A percentile compares a stretch with the other conserved stretches of the same genome.
These are phyloP conservation scores for Zhuqinia jingwanae DNA, from an alignment of 2,888 invertebrate genomes.

Conservation along the genomic window DNA sequence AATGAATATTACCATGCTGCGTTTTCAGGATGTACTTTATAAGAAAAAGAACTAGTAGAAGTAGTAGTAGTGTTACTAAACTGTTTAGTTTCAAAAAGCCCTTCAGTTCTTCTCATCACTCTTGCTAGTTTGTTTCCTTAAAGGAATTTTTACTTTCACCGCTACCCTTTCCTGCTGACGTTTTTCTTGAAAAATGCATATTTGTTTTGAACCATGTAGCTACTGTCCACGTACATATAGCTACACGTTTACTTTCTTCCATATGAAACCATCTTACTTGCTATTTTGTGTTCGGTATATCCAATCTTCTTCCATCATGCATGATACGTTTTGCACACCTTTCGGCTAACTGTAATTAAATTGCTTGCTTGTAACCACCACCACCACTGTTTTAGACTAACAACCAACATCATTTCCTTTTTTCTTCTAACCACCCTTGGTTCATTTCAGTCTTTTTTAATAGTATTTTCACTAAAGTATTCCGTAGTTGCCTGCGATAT, in stretches of 20 bases:
- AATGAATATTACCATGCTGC: background rate
- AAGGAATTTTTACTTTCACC: constrained; percentile 18
- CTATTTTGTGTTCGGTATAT: background rate
- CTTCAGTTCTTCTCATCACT: constrained; percentile 51
- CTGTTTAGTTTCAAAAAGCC: constrained; percentile 28
- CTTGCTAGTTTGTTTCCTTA: constrained; percentile 3
- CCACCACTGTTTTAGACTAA: no score
- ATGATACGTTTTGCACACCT: constrained; percentile 59
- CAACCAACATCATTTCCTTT: background rate
- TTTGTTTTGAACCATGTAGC: background rate
- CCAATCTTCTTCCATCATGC: constrained; percentile 32
- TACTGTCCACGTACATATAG: background rate
- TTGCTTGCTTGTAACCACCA: no score
- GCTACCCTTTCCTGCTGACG: background rate
- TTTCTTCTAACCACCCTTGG: background rate
- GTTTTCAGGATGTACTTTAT: background rate
- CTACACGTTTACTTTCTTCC: background rate
- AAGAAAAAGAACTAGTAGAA: no score
- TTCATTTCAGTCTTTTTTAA: background rate
- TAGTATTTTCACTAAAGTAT: no score
- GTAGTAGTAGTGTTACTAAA: no score
- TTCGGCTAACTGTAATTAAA: constrained; percentile 61
- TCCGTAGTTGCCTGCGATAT: background rate
- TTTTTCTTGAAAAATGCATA: constrained; percentile 35
- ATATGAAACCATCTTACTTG: background rate